Base-by-base conservation (phyloP, 2,888 invertebrate species). In the Limnephilus marmoratus region DNA sequence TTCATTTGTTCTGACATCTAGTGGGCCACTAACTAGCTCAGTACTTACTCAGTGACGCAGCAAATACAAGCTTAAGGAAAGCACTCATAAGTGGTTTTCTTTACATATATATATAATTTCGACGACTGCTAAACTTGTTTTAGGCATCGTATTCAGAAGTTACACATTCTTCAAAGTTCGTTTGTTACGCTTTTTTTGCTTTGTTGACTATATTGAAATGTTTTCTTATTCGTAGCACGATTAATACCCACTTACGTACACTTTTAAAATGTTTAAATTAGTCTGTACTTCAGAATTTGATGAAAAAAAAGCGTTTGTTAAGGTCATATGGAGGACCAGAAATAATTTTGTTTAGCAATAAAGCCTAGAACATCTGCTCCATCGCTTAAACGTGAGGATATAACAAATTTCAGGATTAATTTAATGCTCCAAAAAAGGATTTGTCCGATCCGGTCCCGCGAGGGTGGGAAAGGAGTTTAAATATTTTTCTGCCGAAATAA, bases 361-460 rank as follows among this genome's bases (percentile, higher is more conserved):
- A 37, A 83, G 34, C 9, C 82, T 37, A 83, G 34, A 83, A 34
- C 31, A 34, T 31, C 34, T 83, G 18, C 82, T 37, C 29, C 82
- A 31, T 34, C 15, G 34, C 82, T 7, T 83, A 37, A 7, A 83
- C 82, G 82, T 83, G 82, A 31, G 34, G 34, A 83, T 34, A 83
- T 83, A 83, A 83, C 82, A 83, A 83, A 83, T 83, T 34, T 83
- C 29, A 31, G 82, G 82, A 83, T 83, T 34, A 83, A 83, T 37
- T 2, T 37, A 83, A 83, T 34, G 82, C 34, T 15, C 34, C 24
- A 34, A 34, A 37, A 83, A 34, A 31, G 82, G 82, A 15, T 83
- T 83, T 29, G 82, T 37, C 68, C 68, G 24, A 68, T 83, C 82
- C 34, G 34, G 82, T 83, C 34, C 34, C 68, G 15, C 82, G 31